Conservation (phyloP, 2,113 vertebrate genomes). For the Excalfactoria chinensis region DNA sequence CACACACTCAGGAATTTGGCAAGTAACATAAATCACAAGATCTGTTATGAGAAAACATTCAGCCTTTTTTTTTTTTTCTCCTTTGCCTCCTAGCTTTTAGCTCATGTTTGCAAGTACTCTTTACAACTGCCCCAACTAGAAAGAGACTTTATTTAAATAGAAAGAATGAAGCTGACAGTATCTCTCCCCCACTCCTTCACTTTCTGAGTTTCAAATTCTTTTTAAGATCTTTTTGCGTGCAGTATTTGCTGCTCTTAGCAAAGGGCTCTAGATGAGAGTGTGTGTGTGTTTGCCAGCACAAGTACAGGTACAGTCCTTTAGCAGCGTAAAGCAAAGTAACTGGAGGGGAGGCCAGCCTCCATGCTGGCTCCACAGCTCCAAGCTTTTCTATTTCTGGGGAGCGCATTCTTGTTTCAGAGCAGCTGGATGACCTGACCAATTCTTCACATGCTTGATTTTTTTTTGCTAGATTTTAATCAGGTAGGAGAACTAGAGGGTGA, state of each 20-base stretch:
- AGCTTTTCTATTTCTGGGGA: background rate
- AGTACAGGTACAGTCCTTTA: background rate
- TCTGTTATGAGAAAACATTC: background rate
- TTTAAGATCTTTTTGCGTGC: background rate
- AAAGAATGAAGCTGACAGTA: background rate
- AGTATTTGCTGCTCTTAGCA: background rate
- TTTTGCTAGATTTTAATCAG: background rate
- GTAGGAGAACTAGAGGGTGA: background rate
- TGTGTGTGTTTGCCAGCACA: accelerated
- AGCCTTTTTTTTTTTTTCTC: background rate
- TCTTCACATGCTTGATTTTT: background rate
- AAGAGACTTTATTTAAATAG: background rate
- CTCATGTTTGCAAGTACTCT: background rate
- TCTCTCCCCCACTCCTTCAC: background rate
- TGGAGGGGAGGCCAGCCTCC: background rate
- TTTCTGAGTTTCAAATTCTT: background rate
- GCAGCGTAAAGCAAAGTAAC: accelerated
- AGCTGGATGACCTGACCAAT: background rate
- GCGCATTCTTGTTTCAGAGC: accelerated
- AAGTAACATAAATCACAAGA: background rate
- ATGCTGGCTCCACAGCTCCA: background rate
- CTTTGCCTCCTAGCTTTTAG: background rate
- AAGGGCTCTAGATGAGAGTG: background rate
- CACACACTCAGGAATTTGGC: background rate
- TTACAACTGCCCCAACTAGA: background rate